Evolutionary conservation across 2,797 vertebrate species (phyloP).

Genomic region (Setipinna tenuifilis): DNA sequence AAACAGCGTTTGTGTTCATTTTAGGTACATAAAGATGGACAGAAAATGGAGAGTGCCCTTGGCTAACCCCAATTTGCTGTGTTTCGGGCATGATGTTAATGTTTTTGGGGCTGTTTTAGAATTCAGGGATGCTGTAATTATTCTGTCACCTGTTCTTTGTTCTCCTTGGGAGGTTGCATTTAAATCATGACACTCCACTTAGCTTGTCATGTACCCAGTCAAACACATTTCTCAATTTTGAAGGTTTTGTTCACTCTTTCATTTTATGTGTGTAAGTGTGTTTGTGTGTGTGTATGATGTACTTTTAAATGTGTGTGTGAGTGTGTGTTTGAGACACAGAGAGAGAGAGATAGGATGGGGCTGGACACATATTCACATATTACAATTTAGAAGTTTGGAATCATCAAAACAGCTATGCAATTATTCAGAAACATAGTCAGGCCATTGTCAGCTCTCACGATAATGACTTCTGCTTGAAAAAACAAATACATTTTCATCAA

Average conservation of each 20-base stretch:
- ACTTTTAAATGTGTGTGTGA: background rate
- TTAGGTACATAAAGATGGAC: background rate
- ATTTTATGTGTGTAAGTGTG: constrained; percentile 14
- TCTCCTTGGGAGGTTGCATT: constrained; percentile 39
- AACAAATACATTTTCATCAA: no score
- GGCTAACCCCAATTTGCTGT: constrained; percentile 26
- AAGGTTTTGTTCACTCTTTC: constrained; percentile 27
- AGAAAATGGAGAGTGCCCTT: constrained; percentile 24
- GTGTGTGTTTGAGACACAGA: background rate
- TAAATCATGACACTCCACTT: constrained; percentile 53
- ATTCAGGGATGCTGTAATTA: constrained; percentile 34
- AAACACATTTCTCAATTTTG: constrained; percentile 42
- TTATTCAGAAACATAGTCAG: no score
- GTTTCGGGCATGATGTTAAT: constrained; percentile 4
- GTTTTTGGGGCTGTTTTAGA: background rate
- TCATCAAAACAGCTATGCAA: background rate
- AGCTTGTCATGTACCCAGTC: constrained; percentile 42
- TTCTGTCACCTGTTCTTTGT: constrained; percentile 37
- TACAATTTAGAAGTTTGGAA: background rate
- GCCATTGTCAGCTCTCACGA: no score
- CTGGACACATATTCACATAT: no score
- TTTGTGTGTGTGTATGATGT: background rate
- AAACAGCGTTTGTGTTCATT: background rate
- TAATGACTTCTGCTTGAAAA: no score
- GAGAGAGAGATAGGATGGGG: no score